These are phyloP conservation scores for Pangasius krempfi DNA, from an alignment of 2,797 vertebrate species.

Conservation along the genomic window DNA sequence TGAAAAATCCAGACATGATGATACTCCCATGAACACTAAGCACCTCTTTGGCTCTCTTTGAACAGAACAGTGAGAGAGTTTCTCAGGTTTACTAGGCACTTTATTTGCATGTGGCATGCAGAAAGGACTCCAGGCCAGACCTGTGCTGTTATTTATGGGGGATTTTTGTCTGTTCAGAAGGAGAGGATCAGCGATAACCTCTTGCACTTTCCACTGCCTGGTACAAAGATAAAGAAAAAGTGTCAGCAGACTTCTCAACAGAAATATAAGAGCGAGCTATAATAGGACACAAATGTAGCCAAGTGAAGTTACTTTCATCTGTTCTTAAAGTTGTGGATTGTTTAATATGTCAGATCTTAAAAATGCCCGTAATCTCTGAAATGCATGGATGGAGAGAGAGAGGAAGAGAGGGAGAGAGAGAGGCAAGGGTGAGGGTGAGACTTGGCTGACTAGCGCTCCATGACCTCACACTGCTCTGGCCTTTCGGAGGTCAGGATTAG, in stretches of 20 bases:
- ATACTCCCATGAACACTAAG: neutral
- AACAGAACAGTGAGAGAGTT: slow-evolving; percentile 1
- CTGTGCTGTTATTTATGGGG: slow-evolving; percentile 42
- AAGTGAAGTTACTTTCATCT: neutral
- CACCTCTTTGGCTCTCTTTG: slow-evolving; percentile 10
- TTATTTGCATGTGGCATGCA: slow-evolving; percentile 13
- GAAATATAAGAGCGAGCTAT: neutral
- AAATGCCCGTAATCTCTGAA: neutral
- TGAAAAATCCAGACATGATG: neutral
- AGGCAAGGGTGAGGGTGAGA: neutral
- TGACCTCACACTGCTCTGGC: slow-evolving; percentile 41
- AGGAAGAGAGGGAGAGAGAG: neutral
- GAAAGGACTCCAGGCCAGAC: slow-evolving; percentile 17
- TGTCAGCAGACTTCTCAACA: slow-evolving; percentile 27
- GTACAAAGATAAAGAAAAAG: slow-evolving; percentile 47
- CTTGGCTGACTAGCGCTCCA: neutral
- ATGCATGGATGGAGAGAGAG: neutral
- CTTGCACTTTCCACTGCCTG: slow-evolving; percentile 48
- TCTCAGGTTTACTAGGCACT: slow-evolving; percentile 7
- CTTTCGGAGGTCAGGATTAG: slow-evolving; percentile 44
- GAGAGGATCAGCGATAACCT: slow-evolving; percentile 51
- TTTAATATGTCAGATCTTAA: neutral
- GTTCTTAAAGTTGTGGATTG: neutral
- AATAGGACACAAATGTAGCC: neutral
- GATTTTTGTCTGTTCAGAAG: slow-evolving; percentile 36